Evolutionary conservation across 2,113 vertebrate genomes (phyloP).

Genomic region (Carassius gibelio): DNA sequence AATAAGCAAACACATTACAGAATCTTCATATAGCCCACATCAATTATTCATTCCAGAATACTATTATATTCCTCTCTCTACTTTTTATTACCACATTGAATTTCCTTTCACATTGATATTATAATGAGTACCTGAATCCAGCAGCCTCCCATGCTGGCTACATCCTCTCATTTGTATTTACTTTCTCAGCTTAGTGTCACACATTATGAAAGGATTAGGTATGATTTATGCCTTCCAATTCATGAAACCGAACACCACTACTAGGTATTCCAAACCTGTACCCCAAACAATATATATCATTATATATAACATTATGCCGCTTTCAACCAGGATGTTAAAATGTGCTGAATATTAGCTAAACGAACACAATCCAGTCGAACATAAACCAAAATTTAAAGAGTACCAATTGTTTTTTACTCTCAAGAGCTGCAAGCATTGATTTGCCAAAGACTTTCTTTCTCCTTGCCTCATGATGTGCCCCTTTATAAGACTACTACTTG

Average conservation of each 20-base stretch:
- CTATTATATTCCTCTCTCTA: slow-evolving; percentile 54
- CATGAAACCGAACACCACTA: slow-evolving; percentile 26
- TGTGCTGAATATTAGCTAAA: slow-evolving; percentile 13
- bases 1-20: slow-evolving; percentile 39
- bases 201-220: slow-evolving; percentile 44
- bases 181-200: slow-evolving; percentile 37
- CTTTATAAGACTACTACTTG: slow-evolving; percentile 57
- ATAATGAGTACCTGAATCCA: slow-evolving; percentile 40
- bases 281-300: background rate
- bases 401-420: background rate
- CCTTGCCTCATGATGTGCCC: slow-evolving; percentile 48
- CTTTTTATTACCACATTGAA: slow-evolving; percentile 35
- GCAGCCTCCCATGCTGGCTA: slow-evolving; percentile 14
- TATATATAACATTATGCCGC: background rate
- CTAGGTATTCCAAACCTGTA: slow-evolving; percentile 1
- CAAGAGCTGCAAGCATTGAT: slow-evolving; percentile 43
- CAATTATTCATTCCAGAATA: slow-evolving; percentile 65
- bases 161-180: slow-evolving; percentile 42
- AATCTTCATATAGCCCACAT: slow-evolving; percentile 55
- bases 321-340: slow-evolving; percentile 9
- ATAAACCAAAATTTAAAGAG: slow-evolving; percentile 2
- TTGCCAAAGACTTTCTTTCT: slow-evolving; percentile 52
- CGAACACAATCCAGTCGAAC: background rate
- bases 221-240: slow-evolving; percentile 47
- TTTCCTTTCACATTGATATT: slow-evolving; percentile 53